Base-by-base conservation (phyloP, 2,113 vertebrate species). In the Varanus salvator region DNA sequence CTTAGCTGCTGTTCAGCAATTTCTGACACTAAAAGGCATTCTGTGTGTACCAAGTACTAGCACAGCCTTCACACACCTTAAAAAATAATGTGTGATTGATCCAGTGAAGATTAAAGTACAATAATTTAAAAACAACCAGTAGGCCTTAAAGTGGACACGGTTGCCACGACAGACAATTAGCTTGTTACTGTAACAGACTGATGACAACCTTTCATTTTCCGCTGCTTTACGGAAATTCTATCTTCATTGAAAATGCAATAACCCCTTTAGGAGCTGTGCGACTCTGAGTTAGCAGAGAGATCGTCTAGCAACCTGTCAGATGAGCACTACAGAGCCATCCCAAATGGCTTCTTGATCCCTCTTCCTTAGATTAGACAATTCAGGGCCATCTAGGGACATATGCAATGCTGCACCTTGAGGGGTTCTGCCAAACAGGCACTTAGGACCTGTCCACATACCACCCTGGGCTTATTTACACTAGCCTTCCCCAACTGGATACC, bases 221-320 rank as follows among this genome's bases (percentile, higher is more conserved):
- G 94, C 25, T 86, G 69, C 95, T 95, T 93, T 96, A 95, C 95
- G 93, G 91, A 94, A 96, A 95, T 94, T 88, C 84, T 93, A 92
- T 96, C 96, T 97, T 95, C 90, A 93, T 96, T 96, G 96, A 93
- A 96, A 91, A 93, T 92, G 93, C 95, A 95, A 95, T 94, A 93
- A 92, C 89, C 96, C 87, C 92, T 93, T 95, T 91, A 89, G 90
- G 91, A 92, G 38, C 85, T 80, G 87, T 93, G 93, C 93, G 94
- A 80, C 75, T 93, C 85, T 91, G 81, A 83, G 52, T 87, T 92
- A 86, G 87, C 89, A 29, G 21, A 94, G 93, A 90, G 95, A 93
- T 92, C 91, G 38, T 84, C 89, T 95, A 93, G 86, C 11, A 90
- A 89, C 23, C 21, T 8, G n/a, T 27, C n/a, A 38, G 50, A 38